phyloP scores from a whole-genome alignment of 2,888 invertebrate species.

The Lepidonotus clava region DNA sequence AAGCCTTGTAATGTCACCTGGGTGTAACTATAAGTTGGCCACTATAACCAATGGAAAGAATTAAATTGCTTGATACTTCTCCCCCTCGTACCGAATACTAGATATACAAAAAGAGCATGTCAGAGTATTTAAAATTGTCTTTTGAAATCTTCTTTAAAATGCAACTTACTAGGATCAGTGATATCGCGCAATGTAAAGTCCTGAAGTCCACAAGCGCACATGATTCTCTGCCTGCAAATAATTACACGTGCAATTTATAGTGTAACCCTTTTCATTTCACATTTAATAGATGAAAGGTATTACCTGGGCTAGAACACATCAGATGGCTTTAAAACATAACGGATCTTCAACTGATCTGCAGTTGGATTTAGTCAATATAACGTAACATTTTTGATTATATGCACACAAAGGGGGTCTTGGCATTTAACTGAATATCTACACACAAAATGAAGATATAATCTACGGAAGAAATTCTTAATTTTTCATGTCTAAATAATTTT shows the following conservation, averaged over 20 bases:
- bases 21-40: background rate
- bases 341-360: background rate
- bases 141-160: background rate
- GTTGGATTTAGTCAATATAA: background rate
- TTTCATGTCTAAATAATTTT: too few relatives aligned
- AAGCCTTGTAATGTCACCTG: background rate
- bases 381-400: background rate
- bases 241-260: background rate
- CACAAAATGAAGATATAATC: too few relatives aligned
- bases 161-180: constrained; percentile 51
- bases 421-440: too few relatives aligned
- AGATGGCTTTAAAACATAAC: background rate
- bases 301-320: background rate
- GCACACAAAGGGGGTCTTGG: background rate
- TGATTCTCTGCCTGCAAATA: constrained; percentile 33
- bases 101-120: background rate
- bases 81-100: background rate
- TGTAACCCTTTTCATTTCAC: background rate
- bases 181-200: constrained; percentile 45
- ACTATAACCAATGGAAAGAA: background rate
- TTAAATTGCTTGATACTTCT: background rate
- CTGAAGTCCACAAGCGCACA: constrained; percentile 14
- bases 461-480: too few relatives aligned
- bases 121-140: too few relatives aligned
- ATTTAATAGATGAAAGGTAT: background rate